Evolutionary conservation across 2,113 vertebrate genomes (phyloP).

Genomic region (Kryptolebias marmoratus): DNA sequence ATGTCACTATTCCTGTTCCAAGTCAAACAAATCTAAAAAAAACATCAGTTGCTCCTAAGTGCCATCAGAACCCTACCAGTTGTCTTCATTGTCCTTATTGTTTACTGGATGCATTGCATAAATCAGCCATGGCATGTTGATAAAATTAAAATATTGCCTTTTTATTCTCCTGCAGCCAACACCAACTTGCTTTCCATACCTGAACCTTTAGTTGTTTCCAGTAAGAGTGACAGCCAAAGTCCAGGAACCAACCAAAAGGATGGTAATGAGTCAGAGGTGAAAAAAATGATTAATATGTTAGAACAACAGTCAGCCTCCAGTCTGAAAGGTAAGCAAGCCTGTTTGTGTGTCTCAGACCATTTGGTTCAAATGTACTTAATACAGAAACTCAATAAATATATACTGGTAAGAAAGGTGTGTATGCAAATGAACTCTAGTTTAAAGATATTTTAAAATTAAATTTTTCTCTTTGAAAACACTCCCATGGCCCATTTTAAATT

Average conservation of each 20-base stretch:
- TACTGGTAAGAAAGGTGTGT: constrained; percentile 5
- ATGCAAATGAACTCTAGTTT: constrained; percentile 2
- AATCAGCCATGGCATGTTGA: constrained; percentile 2
- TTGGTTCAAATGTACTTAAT: not conserved
- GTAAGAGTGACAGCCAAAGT: constrained; percentile 30
- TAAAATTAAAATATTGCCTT: not conserved
- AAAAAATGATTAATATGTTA: constrained; percentile 82
- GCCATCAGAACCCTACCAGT: too few relatives aligned
- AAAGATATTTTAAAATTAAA: constrained; percentile 20
- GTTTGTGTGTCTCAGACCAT: constrained; percentile 8
- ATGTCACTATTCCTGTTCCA: too few relatives aligned
- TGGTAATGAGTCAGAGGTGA: constrained; percentile 55
- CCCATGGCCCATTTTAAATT: constrained; percentile 41
- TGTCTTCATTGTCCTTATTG: not conserved
- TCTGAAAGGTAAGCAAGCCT: constrained; percentile 78
- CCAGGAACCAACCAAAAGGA: constrained; percentile 26
- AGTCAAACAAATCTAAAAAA: too few relatives aligned
- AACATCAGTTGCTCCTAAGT: too few relatives aligned
- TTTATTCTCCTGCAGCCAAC: constrained; percentile 58
- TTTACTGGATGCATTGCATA: not conserved
- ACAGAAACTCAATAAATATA: not conserved
- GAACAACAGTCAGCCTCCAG: constrained; percentile 83
- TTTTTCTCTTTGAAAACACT: constrained; percentile 32
- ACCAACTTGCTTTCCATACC: constrained; percentile 47
- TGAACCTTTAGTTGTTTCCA: constrained; percentile 29